A percentile compares a stretch with the other conserved stretches of the same genome.
Evolutionary conservation across 2,113 vertebrate genomes (phyloP).

Genomic region (Synodontis membranacea): DNA sequence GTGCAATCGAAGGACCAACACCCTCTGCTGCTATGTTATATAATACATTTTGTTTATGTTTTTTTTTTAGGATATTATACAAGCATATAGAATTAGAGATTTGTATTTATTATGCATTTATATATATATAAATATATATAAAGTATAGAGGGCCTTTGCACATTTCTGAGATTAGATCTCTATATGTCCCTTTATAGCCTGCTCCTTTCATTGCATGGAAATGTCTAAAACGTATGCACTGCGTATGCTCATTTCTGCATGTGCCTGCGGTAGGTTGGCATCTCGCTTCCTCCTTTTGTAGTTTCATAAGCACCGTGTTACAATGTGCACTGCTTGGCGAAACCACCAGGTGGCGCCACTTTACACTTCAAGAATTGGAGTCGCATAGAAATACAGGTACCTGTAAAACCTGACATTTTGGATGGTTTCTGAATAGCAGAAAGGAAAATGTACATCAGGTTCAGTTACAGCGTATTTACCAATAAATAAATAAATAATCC

Average conservation of each 20-base stretch:
- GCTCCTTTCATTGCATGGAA: neutral
- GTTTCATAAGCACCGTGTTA: neutral
- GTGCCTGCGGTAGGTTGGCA: neutral
- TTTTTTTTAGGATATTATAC: neutral
- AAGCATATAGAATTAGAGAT: neutral
- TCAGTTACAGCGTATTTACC: neutral
- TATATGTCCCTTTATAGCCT: neutral
- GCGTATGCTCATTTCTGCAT: neutral
- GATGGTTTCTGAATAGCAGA: neutral
- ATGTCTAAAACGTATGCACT: neutral
- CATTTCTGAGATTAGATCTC: neutral
- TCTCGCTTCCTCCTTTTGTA: neutral
- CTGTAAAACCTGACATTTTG: neutral
- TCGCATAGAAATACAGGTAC: neutral
- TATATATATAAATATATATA: neutral
- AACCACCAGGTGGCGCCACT: neutral
- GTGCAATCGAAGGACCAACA: slow-evolving; percentile 4
- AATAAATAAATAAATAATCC: neutral
- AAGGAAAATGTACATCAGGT: neutral
- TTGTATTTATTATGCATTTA: neutral
- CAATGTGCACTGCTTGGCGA: neutral
- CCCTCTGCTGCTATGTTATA: slow-evolving; percentile 28
- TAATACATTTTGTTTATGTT: neutral
- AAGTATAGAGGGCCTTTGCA: neutral
- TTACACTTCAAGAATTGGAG: neutral